Conservation (phyloP, 2,113 vertebrate species). For the Seriola aureovittata region DNA sequence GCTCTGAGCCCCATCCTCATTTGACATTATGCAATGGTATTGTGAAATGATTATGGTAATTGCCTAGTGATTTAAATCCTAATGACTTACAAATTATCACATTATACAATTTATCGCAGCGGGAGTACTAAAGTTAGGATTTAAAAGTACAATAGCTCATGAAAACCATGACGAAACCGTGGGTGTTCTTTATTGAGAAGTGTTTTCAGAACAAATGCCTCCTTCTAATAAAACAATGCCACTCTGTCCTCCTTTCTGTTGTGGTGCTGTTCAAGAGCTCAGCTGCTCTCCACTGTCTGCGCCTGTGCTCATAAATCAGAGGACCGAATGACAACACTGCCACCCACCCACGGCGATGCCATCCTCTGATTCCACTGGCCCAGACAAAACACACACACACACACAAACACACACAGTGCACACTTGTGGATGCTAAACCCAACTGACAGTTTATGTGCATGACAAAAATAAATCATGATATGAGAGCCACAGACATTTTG, state of each 20-base stretch:
- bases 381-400: background rate
- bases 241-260: conserved; percentile 56
- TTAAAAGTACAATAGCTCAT: conserved; percentile 38
- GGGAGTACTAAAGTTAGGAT: conserved; percentile 18
- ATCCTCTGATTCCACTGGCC: conserved; percentile 28
- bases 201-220: conserved; percentile 42
- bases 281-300: conserved; percentile 64
- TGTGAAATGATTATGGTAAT: conserved; percentile 44
- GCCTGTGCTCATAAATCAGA: conserved; percentile 54
- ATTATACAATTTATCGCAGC: conserved; percentile 33
- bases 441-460: conserved; percentile 64
- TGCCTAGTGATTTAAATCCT: conserved; percentile 25
- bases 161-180: conserved; percentile 28
- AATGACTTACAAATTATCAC: conserved; percentile 42
- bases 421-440: conserved; percentile 49
- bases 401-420: conserved; percentile 21
- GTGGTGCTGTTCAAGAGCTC: conserved; percentile 61
- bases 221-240: conserved; percentile 51
- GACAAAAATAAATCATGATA: conserved; percentile 50
- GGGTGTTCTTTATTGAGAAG: conserved; percentile 31
- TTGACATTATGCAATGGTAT: conserved; percentile 34
- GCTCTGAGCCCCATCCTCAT: background rate
- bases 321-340: conserved; percentile 41
- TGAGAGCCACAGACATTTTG: conserved; percentile 49
- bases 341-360: conserved; percentile 46